Evolutionary conservation across 2,113 vertebrate genomes (phyloP), one percentile per base, ranked within the genome.

Genomic region (Cyanoramphus novaezelandiae): DNA sequence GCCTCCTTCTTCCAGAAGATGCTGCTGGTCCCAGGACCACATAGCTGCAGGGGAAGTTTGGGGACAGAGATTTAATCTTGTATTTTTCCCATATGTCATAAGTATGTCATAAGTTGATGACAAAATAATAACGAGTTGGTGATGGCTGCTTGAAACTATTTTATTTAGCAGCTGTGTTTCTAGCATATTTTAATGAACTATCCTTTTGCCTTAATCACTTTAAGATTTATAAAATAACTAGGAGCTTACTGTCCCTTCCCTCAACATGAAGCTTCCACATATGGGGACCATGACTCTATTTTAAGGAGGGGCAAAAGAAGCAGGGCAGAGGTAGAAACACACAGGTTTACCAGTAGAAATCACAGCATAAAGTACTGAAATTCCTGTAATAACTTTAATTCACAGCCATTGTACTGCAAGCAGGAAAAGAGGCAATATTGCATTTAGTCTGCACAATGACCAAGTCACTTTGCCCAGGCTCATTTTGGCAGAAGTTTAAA

Each of bases 141-240:
- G 65, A 72, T 85, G 68, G 72, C 60, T 94, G 90, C 82, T 92
- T 82, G 76, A 94, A 95, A 94, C 75, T 85, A 82, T 67, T 91
- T 86, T 84, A n/a, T 80, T 79, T 65, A 82, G 89, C 84, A 90
- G 85, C 72, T 88, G 79, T 86, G 68, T 83, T 91, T 92, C 94
- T 84, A 83, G 81, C 63, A 41, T 86, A 28, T 86, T 91, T 70
- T 86, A 91, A 96, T 90, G 84, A 89, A 87, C 75, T 43, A 93
- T 62, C 44, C 37, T 63, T 84, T 91, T 62, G 71, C 71, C 69
- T 93, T 94, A 96, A 86, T 94, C 79, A 70, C 50, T 94, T 95
- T 20, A 84, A 93, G 68, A 82, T 86, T 95, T 86, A 62, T 81
- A 35, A 86, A 95, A 71, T 70, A 80, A 82, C 41, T 75, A 24